Evolutionary conservation across 64 coral and sea anemone genomes (phyloP), one percentile per base, ranked within the genome.

Genomic region (Cladopsammia gracilis): DNA sequence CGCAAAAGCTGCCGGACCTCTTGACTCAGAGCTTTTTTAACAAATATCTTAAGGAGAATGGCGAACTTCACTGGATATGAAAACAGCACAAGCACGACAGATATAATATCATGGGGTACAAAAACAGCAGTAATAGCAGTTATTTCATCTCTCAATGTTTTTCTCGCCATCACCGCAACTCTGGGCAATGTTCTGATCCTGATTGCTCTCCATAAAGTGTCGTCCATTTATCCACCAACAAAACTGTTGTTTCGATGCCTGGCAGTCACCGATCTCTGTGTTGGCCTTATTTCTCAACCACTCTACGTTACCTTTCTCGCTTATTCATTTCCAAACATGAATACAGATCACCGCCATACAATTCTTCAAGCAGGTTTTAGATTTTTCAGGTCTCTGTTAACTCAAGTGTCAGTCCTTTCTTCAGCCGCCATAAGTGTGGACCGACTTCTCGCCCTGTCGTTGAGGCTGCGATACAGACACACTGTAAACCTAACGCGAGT

Each of bases 181-280:
- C 20, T 78, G 1, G 50, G 75, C 1, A 78, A 78, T 78, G 3
- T 22, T 34, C 10, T 78, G 9, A 26, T 78, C 48, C n/a, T 78
- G 3, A 78, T 58, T 25, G 48, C 75, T 25, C 75, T 78, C 10
- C 49, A 23, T 5, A 51, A 57, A 57, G 75, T 58, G n/a, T 25
- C 19, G 20, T 78, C 75, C 13, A 48, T 78, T 78, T 57, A 78
- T 78, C 75, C 52, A 52, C 50, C 75, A 24, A 78, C 75, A 58
- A 78, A 78, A 78, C 75, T 58, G 7, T 78, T 78, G 51, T 78
- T 78, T 57, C 75, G 75, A 78, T 58, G n/a, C 13, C 22, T 78
- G 1, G 75, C 75, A 26, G 52, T 78, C 75, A 14, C 75, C 3
- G 49, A 78, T 57, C 75, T 75, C 20, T 19, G 34, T 2, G 46